Percentiles rank a stretch among this genome's conserved stretches.
These are phyloP conservation scores for Tetramorium parvispinum DNA, from an alignment of 1,140 invertebrate species.

Conservation along the genomic window DNA sequence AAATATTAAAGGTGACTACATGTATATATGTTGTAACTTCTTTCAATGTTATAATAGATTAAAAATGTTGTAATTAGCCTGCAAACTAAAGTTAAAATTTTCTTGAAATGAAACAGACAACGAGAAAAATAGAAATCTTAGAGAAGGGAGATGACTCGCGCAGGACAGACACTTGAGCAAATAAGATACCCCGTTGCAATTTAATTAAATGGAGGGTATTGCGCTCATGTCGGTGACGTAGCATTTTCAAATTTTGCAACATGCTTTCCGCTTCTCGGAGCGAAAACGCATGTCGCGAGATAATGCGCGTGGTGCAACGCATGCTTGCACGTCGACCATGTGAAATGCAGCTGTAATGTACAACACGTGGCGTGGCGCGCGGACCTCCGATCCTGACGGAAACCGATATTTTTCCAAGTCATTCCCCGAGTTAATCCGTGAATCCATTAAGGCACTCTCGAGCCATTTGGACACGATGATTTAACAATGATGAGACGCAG, in stretches of 20 bases:
- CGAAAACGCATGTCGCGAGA: not conserved
- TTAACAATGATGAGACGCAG: not conserved
- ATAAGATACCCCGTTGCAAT: not conserved
- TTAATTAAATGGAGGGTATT: conserved; percentile 42
- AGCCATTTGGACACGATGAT: conserved; percentile 5
- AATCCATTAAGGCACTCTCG: conserved; percentile 19
- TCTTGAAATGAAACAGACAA: not conserved
- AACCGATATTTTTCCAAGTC: conserved; percentile 48
- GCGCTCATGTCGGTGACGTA: conserved; percentile 16
- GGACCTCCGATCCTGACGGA: conserved; percentile 52
- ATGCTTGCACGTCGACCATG: conserved; percentile 65
- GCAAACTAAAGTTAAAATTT: not conserved
- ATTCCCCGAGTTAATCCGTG: conserved; percentile 10
- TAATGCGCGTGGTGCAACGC: conserved; percentile 57
- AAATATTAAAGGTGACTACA: not conserved
- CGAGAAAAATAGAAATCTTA: not conserved
- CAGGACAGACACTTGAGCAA: not conserved
- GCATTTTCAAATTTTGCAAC: conserved; percentile 48
- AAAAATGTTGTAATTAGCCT: not conserved
- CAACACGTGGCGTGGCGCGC: conserved; percentile 67
- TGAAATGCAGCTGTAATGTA: conserved; percentile 68
- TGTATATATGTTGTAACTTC: not conserved
- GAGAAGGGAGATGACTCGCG: not conserved
- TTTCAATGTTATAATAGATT: not conserved
- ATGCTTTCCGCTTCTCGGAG: conserved; percentile 18